Evolutionary conservation across 2,797 vertebrate species (phyloP).

Genomic region (Sebastes ruberrimus): DNA sequence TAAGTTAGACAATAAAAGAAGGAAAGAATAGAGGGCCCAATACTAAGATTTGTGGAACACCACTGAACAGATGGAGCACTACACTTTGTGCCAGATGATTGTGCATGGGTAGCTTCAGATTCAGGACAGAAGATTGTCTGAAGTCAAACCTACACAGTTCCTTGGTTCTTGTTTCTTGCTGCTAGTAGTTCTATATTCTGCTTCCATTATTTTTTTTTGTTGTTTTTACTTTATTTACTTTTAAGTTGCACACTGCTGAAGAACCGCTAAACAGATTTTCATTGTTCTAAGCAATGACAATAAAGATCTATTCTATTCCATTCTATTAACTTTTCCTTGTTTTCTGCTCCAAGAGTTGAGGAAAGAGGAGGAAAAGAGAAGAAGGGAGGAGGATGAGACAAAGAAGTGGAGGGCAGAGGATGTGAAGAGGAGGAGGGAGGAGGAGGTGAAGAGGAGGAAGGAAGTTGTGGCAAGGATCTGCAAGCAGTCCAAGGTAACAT

Average conservation of each 20-base stretch:
- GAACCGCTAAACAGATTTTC: background rate
- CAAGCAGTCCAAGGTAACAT: slow-evolving; percentile 84
- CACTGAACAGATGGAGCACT: background rate
- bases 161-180: background rate
- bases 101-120: background rate
- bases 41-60: background rate
- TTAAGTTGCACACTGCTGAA: no score
- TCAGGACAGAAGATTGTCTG: background rate
- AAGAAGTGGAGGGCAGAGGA: slow-evolving; percentile 68
- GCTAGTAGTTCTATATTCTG: background rate
- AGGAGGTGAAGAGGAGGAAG: slow-evolving; percentile 68
- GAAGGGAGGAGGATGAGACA: slow-evolving; percentile 72
- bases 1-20: background rate
- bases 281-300: background rate
- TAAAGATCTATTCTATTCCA: background rate
- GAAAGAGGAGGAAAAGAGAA: slow-evolving; percentile 67
- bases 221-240: no score
- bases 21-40: background rate
- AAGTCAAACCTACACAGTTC: background rate
- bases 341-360: slow-evolving; percentile 49
- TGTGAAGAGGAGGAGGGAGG: slow-evolving; percentile 73
- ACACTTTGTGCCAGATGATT: background rate
- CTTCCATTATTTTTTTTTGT: no score
- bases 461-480: slow-evolving; percentile 78
- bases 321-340: background rate